Evolutionary conservation across 2,113 vertebrate species (phyloP).

Genomic region (Chrysochloris asiatica): DNA sequence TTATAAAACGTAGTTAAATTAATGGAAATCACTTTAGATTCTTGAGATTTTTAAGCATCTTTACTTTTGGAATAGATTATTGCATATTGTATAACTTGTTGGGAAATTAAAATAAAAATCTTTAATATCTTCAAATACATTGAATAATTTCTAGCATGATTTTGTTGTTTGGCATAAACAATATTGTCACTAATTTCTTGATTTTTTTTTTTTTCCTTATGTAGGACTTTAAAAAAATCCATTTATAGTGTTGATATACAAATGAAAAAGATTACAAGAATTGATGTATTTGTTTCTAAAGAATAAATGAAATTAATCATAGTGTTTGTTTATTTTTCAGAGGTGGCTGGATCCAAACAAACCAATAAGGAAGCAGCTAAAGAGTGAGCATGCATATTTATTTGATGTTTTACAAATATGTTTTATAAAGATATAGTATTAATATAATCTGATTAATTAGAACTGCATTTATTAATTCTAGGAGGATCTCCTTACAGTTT

Average conservation of each 20-base stretch:
- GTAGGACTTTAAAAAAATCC: not conserved
- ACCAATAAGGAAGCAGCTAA: constrained; percentile 98
- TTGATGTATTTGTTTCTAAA: constrained; percentile 34
- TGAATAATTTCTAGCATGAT: constrained; percentile 23
- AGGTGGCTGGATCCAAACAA: constrained; percentile 99
- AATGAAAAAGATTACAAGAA: constrained; percentile 37
- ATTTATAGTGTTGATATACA: constrained; percentile 31
- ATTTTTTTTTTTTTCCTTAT: not conserved
- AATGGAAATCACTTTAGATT: constrained; percentile 25
- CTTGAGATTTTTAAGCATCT: constrained; percentile 5
- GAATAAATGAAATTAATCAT: constrained; percentile 62
- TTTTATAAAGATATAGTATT: constrained; percentile 64
- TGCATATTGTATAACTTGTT: not conserved
- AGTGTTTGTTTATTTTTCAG: constrained; percentile 86
- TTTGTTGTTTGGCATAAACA: constrained; percentile 47
- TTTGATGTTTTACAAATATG: constrained; percentile 67
- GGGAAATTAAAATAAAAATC: constrained; percentile 36
- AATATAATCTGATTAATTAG: constrained; percentile 83
- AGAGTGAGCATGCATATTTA: constrained; percentile 91
- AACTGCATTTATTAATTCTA: constrained; percentile 82
- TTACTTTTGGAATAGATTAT: constrained; percentile 47
- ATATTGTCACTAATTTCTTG: not conserved
- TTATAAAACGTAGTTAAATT: constrained; percentile 38
- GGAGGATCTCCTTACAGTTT: constrained; percentile 97
- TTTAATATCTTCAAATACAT: constrained; percentile 4